Conservation (phyloP, 92 coral and sea anemone genomes). For the Epizoanthus ramosus region DNA sequence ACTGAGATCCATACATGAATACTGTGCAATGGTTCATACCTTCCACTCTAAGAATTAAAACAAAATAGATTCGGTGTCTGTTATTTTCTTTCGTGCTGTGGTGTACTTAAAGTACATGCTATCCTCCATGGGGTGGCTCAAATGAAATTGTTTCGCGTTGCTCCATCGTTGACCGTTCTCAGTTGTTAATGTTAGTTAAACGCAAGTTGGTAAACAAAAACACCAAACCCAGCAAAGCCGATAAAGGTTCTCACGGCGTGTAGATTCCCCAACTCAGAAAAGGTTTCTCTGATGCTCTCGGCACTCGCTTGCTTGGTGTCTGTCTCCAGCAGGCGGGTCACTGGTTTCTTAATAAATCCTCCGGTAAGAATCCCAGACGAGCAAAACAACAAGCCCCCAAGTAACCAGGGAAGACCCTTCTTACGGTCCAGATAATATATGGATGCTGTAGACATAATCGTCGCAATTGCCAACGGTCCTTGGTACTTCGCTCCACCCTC, state of each 20-base stretch:
- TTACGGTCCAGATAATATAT: constrained; percentile 28
- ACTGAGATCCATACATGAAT: too few species aligned
- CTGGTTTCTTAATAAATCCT: constrained; percentile 20
- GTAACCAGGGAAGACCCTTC: constrained; percentile 31
- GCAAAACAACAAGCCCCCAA: constrained; percentile 19
- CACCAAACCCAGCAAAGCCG: constrained; percentile 34
- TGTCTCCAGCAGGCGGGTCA: constrained; percentile 2
- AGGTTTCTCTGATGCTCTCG: constrained; percentile 1
- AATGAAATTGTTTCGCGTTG: not conserved
- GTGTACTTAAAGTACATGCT: too few species aligned
- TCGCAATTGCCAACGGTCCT: constrained; percentile 8
- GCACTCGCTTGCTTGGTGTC: not conserved
- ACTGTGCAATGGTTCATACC: too few species aligned
- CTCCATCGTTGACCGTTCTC: not conserved
- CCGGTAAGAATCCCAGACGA: constrained; percentile 35
- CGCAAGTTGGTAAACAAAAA: constrained; percentile 9
- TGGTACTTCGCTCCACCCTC: constrained; percentile 28
- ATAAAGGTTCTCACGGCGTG: constrained; percentile 25
- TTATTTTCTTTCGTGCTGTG: too few species aligned
- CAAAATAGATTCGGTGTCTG: too few species aligned
- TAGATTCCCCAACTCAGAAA: constrained; percentile 21
- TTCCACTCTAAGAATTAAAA: too few species aligned
- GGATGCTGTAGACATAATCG: constrained; percentile 19
- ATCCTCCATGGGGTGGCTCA: too few species aligned
- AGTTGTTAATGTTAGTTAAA: constrained; percentile 5